These are phyloP conservation scores for Pangasius sanitwongsei DNA, from an alignment of 2,797 vertebrate genomes.

Conservation along the genomic window DNA sequence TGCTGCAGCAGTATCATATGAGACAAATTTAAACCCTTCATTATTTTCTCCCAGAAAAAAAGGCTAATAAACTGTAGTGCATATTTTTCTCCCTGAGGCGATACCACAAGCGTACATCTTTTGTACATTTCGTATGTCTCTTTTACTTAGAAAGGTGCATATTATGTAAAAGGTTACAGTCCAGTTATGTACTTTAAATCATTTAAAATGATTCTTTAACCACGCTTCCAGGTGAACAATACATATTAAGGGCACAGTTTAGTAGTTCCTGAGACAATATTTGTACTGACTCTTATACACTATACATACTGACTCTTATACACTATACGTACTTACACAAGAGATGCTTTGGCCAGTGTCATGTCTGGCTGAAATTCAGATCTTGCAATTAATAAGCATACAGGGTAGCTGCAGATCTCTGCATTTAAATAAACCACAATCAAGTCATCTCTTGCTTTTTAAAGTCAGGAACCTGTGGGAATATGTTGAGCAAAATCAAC, in stretches of 20 bases:
- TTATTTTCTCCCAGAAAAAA: background rate
- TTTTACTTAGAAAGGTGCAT: background rate
- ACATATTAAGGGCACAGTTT: background rate
- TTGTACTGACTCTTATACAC: background rate
- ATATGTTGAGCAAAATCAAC: background rate
- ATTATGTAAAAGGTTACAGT: background rate
- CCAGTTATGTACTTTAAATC: background rate
- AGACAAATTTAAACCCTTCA: constrained; percentile 11
- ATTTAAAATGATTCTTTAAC: background rate
- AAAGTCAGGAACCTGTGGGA: background rate
- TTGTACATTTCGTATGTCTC: background rate
- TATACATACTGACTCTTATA: background rate
- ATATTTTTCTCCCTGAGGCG: background rate
- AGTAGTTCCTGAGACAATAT: background rate
- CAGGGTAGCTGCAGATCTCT: background rate
- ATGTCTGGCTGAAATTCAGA: background rate
- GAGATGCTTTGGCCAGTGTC: background rate
- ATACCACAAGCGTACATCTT: background rate
- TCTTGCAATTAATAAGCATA: background rate
- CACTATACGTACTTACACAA: background rate
- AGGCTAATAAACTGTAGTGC: background rate
- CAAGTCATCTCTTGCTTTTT: background rate
- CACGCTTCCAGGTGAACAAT: background rate
- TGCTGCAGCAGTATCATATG: constrained; percentile 47
- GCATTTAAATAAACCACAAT: background rate